Conservation (phyloP, 2,888 invertebrate species). For the Oasisia sp. region DNA sequence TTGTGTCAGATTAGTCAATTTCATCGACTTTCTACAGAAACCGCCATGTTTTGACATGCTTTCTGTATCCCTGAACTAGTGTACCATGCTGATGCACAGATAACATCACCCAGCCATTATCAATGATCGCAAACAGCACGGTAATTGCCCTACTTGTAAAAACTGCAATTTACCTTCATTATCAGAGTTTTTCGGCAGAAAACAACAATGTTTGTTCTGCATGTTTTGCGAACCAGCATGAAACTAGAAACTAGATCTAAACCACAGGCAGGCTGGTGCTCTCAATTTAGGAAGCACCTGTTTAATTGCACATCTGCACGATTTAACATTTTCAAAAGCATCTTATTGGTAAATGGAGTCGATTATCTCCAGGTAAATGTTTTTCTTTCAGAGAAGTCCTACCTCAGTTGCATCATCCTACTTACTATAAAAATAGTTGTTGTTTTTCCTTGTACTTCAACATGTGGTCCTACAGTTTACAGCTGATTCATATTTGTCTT, state of each 20-base stretch:
- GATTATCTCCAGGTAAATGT: background rate
- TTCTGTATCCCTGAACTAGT: background rate
- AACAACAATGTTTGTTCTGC: slow-evolving; percentile 6
- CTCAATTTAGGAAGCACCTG: background rate
- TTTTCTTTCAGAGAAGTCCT: background rate
- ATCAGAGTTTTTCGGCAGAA: background rate
- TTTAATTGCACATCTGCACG: background rate
- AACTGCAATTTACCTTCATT: background rate
- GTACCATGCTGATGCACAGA: background rate
- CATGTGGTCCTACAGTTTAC: background rate
- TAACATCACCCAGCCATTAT: background rate
- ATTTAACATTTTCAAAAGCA: background rate
- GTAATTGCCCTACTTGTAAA: background rate
- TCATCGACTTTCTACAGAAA: background rate
- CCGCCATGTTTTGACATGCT: background rate
- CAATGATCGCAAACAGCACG: background rate
- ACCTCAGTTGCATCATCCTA: background rate
- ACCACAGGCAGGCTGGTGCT: background rate
- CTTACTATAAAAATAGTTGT: background rate
- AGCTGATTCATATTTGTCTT: background rate
- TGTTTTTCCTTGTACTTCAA: background rate
- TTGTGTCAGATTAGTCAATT: background rate
- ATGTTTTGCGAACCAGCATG: background rate
- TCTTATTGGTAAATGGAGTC: background rate
- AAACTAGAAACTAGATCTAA: background rate